A percentile compares a stretch with the other conserved stretches of the same genome.
These are phyloP conservation scores for Castor canadensis DNA, from an alignment of 2,113 vertebrate genomes.

Conservation along the genomic window DNA sequence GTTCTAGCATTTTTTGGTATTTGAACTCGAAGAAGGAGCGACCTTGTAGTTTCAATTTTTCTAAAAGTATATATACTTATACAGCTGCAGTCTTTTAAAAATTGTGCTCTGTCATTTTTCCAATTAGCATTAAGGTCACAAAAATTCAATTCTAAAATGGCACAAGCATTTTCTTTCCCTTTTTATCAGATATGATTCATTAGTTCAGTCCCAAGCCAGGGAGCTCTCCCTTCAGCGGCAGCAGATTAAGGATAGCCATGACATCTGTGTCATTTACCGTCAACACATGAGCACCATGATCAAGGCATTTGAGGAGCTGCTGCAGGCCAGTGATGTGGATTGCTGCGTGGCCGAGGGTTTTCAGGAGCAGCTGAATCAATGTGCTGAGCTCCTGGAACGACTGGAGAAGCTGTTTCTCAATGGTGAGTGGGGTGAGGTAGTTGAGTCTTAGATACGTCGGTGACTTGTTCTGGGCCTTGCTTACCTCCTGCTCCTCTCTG, in stretches of 20 bases:
- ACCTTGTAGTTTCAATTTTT: conserved; percentile 60
- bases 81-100: conserved; percentile 69
- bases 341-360: conserved; percentile 86
- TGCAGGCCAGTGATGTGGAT: conserved; percentile 89
- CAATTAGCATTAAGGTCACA: conserved; percentile 74
- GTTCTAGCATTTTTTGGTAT: conserved; percentile 57
- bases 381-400: conserved; percentile 84
- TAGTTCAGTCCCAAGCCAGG: conserved; percentile 91
- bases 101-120: conserved; percentile 67
- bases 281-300: conserved; percentile 88
- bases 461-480: fast-evolving
- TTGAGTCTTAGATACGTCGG: fast-evolving
- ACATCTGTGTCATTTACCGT: conserved; percentile 87
- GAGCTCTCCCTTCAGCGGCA: conserved; percentile 92
- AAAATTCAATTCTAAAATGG: conserved; percentile 64
- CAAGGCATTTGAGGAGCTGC: conserved; percentile 90
- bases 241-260: conserved; percentile 90
- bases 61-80: conserved; percentile 44
- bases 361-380: conserved; percentile 91
- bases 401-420: conserved; percentile 88
- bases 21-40: conserved; percentile 55
- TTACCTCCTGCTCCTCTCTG: neutral
- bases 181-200: conserved; percentile 89
- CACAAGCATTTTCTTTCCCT: conserved; percentile 42
- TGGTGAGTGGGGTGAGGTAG: conserved; percentile 79